These are phyloP conservation scores for Anorthoa munda DNA, from an alignment of 2,888 invertebrate species.

Conservation along the genomic window DNA sequence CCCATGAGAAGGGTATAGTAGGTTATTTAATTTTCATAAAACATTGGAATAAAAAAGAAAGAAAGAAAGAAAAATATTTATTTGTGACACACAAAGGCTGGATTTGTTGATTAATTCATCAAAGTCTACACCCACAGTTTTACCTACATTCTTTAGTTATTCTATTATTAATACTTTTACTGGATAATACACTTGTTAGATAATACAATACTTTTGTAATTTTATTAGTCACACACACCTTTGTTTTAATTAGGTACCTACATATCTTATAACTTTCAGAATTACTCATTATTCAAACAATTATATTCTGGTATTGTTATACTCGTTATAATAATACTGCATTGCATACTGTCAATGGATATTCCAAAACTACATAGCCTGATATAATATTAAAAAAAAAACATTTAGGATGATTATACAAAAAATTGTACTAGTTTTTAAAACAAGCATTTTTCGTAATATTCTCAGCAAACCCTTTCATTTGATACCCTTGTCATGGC, in stretches of 20 bases:
- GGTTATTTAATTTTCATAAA: too few relatives aligned
- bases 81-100: too few relatives aligned
- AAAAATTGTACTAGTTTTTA: too few relatives aligned
- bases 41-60: too few relatives aligned
- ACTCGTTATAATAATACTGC: constrained; percentile 1
- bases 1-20: too few relatives aligned
- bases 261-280: constrained; percentile 2
- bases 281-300: constrained; percentile 6
- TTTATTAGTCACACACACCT: constrained; percentile 1
- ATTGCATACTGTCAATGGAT: constrained; percentile 1
- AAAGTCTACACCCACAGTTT: neutral
- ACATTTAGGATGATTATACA: too few relatives aligned
- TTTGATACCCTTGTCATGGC: too few relatives aligned
- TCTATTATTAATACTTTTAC: neutral
- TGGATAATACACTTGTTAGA: too few relatives aligned
- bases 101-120: neutral
- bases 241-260: neutral
- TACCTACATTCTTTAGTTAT: neutral
- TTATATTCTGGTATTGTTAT: neutral
- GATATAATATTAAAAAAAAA: too few relatives aligned
- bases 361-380: constrained; percentile 1
- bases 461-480: too few relatives aligned
- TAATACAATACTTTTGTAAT: neutral
- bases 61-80: too few relatives aligned
- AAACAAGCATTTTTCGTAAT: too few relatives aligned